A percentile compares a stretch with the other conserved stretches of the same genome.
phyloP scores from a whole-genome alignment of 2,113 vertebrate genomes.

The Protobothrops flavoviridis region DNA sequence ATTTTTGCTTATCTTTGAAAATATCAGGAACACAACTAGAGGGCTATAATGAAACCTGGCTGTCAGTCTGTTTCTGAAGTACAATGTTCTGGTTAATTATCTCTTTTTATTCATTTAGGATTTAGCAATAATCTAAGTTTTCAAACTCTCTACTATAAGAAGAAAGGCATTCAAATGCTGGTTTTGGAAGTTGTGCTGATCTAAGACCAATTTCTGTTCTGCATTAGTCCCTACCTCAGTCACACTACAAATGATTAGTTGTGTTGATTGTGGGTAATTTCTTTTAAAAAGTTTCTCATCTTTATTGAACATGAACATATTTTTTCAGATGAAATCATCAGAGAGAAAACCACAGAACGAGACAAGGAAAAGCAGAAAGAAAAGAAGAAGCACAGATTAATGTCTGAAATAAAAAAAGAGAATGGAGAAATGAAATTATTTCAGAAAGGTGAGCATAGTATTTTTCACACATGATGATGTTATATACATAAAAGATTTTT shows the following conservation, averaged over 20 bases:
- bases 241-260: background rate
- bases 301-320: conserved; percentile 50
- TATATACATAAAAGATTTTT: background rate
- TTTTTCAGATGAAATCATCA: conserved; percentile 80
- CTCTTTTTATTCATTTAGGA: background rate
- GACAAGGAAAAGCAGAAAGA: conserved; percentile 85
- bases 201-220: background rate
- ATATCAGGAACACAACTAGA: background rate
- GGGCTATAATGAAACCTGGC: background rate
- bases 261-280: background rate
- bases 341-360: conserved; percentile 84
- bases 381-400: conserved; percentile 90
- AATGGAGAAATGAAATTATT: conserved; percentile 90
- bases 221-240: background rate
- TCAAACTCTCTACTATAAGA: background rate
- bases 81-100: background rate
- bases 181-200: background rate
- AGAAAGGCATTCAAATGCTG: background rate
- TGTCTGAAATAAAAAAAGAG: conserved; percentile 92
- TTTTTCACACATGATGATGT: background rate
- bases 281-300: background rate
- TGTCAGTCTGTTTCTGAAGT: background rate
- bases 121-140: background rate
- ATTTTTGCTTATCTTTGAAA: background rate
- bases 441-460: conserved; percentile 82